phyloP scores from a whole-genome alignment of 2,888 invertebrate species.

The Lithophane semibrunnea region DNA sequence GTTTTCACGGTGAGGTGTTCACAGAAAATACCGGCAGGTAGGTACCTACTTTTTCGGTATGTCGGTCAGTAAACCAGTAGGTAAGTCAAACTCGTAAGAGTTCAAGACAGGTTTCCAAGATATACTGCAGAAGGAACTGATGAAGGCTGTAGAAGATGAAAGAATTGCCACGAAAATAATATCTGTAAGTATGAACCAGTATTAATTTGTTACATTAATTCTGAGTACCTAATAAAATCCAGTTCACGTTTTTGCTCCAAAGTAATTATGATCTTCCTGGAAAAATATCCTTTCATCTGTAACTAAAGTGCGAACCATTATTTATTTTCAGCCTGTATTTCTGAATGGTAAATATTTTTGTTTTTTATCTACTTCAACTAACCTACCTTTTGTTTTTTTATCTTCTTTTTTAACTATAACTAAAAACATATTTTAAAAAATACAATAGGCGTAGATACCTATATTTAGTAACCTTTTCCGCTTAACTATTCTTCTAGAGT shows the following conservation, averaged over 20 bases:
- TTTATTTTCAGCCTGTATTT: not conserved
- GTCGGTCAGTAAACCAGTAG: not conserved
- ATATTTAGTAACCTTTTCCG: too few species aligned
- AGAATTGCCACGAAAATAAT: not conserved
- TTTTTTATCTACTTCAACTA: not conserved
- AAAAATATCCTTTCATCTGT: constrained; percentile 32
- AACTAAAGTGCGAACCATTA: not conserved
- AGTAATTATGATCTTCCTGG: constrained; percentile 18
- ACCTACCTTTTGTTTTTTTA: too few species aligned
- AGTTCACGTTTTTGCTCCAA: constrained; percentile 12
- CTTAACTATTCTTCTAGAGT: too few species aligned
- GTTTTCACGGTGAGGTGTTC: too few species aligned
- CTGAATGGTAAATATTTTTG: not conserved
- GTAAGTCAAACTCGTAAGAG: not conserved
- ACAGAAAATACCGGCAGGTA: too few species aligned
- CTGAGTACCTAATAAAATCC: not conserved
- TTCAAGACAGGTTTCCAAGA: not conserved
- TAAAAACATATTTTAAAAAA: too few species aligned
- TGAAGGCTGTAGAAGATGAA: not conserved
- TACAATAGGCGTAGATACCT: too few species aligned
- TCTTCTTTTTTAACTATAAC: too few species aligned
- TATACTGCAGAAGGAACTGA: not conserved
- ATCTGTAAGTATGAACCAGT: not conserved
- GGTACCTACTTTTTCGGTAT: too few species aligned
- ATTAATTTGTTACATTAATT: constrained; percentile 11